phyloP scores from a whole-genome alignment of 2,797 vertebrate species.

The Pseudopleuronectes americanus region DNA sequence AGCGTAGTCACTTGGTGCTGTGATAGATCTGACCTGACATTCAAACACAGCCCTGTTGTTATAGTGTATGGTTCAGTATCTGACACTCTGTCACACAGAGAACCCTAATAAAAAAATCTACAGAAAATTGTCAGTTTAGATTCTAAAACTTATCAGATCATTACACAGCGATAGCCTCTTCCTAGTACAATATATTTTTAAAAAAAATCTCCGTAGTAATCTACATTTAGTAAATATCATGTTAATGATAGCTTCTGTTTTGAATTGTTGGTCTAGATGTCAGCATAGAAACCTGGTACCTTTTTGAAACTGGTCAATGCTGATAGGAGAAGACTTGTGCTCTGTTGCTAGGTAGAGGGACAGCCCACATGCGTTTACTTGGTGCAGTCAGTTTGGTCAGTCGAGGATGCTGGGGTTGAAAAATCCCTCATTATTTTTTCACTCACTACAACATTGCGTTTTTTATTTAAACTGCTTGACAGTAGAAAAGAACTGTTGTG shows the following conservation, averaged over 20 bases:
- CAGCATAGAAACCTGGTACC: conserved; percentile 8
- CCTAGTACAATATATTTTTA: background rate
- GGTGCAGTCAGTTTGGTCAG: conserved; percentile 24
- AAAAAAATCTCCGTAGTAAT: no score
- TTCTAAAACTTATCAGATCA: conserved; percentile 5
- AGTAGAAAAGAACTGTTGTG: conserved; percentile 1
- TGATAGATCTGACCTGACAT: conserved; percentile 60
- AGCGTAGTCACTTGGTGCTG: conserved; percentile 62
- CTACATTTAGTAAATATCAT: no score
- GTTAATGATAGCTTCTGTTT: background rate
- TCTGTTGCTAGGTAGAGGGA: conserved; percentile 74
- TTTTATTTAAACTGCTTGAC: background rate
- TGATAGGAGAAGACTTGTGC: conserved; percentile 55
- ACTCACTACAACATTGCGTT: background rate
- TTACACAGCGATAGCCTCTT: background rate
- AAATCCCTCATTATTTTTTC: background rate
- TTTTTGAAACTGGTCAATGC: conserved; percentile 32
- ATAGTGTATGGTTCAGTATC: conserved; percentile 11
- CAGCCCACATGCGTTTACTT: conserved; percentile 26
- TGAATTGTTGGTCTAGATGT: background rate
- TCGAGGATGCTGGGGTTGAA: conserved; percentile 25
- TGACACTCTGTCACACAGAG: background rate
- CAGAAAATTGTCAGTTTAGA: conserved; percentile 3
- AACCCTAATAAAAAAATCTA: conserved; percentile 1
- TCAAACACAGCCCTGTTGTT: conserved; percentile 33